Percentiles rank a stretch among this genome's conserved stretches.
These are phyloP conservation scores for Burhinus bistriatus DNA, from an alignment of 2,113 vertebrate species.

Conservation along the genomic window DNA sequence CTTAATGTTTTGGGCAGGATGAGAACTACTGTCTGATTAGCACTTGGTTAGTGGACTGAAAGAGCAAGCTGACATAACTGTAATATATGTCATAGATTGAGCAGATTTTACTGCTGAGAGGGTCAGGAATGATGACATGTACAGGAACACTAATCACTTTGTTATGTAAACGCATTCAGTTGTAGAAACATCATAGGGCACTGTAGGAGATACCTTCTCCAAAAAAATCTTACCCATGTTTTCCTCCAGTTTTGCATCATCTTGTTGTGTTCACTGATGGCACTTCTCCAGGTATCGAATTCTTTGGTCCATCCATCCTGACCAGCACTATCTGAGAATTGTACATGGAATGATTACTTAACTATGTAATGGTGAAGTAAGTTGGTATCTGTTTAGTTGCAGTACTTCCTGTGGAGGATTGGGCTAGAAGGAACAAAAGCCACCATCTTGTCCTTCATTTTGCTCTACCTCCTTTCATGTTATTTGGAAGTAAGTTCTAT, in stretches of 20 bases:
- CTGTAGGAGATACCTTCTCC: neutral
- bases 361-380: neutral
- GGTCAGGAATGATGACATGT: neutral
- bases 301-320: slow-evolving; percentile 76
- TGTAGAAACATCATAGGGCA: neutral
- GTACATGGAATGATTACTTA: neutral
- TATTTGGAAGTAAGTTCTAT: neutral
- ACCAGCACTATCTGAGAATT: slow-evolving; percentile 74
- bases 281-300: slow-evolving; percentile 81
- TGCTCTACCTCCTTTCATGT: neutral
- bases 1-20: neutral
- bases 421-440: neutral
- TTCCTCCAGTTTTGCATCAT: slow-evolving; percentile 87
- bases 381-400: neutral
- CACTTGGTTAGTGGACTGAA: neutral
- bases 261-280: slow-evolving; percentile 80
- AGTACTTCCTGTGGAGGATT: neutral
- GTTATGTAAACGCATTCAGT: neutral
- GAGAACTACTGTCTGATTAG: neutral
- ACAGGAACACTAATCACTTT: neutral
- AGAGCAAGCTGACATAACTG: neutral
- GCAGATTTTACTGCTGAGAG: neutral
- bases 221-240: slow-evolving; percentile 79
- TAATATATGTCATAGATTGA: accelerated
- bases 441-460: neutral